These are phyloP conservation scores for Gambusia holbrooki DNA, from an alignment of 2,113 vertebrate species.

Conservation along the genomic window DNA sequence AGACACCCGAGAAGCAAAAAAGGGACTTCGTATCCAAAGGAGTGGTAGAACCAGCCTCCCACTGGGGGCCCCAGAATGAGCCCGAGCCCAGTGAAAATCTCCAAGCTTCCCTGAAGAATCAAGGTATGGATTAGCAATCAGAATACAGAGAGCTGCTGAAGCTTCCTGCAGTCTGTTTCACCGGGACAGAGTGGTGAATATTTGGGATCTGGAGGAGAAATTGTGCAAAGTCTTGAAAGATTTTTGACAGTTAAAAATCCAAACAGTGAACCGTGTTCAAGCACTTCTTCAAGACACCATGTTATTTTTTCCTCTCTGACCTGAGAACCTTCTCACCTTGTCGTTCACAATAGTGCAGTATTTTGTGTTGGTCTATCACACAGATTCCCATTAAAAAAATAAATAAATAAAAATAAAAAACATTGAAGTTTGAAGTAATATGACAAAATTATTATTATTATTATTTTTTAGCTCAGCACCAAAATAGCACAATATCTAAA, in stretches of 20 bases:
- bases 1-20: slow-evolving; percentile 89
- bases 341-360: too few species aligned
- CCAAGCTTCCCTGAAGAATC: slow-evolving; percentile 87
- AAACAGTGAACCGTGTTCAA: too few species aligned
- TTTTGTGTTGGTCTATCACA: neutral
- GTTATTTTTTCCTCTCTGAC: too few species aligned
- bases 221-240: too few species aligned
- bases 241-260: too few species aligned
- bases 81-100: slow-evolving; percentile 91
- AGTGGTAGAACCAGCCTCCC: slow-evolving; percentile 92
- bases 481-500: neutral
- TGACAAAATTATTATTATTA: neutral
- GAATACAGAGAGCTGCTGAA: neutral
- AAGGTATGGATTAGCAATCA: neutral
- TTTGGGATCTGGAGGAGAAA: too few species aligned
- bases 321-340: neutral
- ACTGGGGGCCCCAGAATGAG: slow-evolving; percentile 91
- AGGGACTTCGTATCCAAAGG: slow-evolving; percentile 91
- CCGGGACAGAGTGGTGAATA: neutral
- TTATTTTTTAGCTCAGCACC: neutral
- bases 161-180: neutral
- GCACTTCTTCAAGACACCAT: too few species aligned
- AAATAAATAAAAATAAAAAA: neutral
- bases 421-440: neutral
- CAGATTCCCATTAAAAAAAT: neutral